Evolutionary conservation across 1,140 invertebrate genomes (phyloP), one percentile per base, ranked within the genome.

Genomic region (Idris sp.): DNA sequence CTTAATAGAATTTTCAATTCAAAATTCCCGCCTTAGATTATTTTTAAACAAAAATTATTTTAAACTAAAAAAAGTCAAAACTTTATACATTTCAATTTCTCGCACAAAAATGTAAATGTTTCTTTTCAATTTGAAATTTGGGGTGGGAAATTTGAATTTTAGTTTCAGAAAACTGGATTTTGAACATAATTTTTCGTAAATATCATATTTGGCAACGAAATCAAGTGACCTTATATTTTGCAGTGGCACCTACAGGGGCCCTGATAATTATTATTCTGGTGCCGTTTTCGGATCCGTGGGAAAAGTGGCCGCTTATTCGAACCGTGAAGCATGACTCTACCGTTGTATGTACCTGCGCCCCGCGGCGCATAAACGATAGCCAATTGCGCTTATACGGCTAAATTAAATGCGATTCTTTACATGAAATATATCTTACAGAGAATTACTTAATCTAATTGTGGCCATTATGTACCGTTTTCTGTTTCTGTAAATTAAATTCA

Each of bases 331-430:
- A 64, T 71, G 59, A 65, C 65, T 67, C 48, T 41, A 53, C 16
- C 48, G 53, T 44, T 51, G 69, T 59, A 44, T 18, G 53, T 43
- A 56, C 35, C 35, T 49, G 43, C 58, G 64, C 64, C 74, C 64
- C 54, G 65, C 71, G 71, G 65, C 65, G 65, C 43, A 61, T 62
- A 74, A 74, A 64, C 59, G 74, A 69, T 74, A 68, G 46, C 18
- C 58, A 48, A 71, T 74, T 58, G 59, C 65, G 56, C 76, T 67
- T 74, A 74, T 77, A 77, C 51, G 73, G 73, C 58, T 78, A 78
- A 73, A 76, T 78, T 76, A 73, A 73, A 76, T 71, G 64, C 65
- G 62, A 73, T 59, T 68, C 49, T 74, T 64, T 67, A 68, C 48
- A 62, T 36, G 46, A 44, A 40, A 40, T 31, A 74, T 78, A 76